Evolutionary conservation across 2,113 vertebrate species (phyloP).

Genomic region (Cairina moschata): DNA sequence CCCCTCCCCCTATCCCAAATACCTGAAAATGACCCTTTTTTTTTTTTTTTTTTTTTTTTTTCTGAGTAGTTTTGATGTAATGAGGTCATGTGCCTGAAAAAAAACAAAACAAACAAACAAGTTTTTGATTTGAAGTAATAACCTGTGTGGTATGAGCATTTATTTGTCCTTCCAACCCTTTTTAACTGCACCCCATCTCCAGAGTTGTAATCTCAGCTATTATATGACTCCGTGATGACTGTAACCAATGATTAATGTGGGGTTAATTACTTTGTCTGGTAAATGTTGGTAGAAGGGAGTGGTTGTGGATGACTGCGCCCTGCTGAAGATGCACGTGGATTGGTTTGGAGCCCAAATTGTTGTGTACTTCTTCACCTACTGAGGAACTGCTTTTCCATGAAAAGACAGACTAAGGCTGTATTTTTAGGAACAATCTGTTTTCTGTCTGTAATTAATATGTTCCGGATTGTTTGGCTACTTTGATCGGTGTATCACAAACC

Average conservation of each 20-base stretch:
- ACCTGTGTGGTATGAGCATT: accelerated
- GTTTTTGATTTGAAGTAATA: background rate
- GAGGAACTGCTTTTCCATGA: slow-evolving; percentile 22
- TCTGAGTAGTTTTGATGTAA: background rate
- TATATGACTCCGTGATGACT: background rate
- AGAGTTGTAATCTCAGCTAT: background rate
- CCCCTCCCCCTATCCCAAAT: background rate
- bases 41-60: background rate
- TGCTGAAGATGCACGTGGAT: background rate
- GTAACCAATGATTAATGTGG: background rate
- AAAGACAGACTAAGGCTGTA: slow-evolving; percentile 33
- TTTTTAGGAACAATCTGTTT: slow-evolving; percentile 64
- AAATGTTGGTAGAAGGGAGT: background rate
- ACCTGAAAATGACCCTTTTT: background rate
- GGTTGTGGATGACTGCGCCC: background rate
- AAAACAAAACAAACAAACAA: background rate
- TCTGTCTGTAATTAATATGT: slow-evolving; percentile 63
- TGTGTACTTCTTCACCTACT: slow-evolving; percentile 40
- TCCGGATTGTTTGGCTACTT: slow-evolving; percentile 52
- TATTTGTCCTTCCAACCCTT: background rate
- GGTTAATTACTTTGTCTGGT: background rate
- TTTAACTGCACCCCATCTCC: background rate
- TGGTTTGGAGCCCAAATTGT: background rate
- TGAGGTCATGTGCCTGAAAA: background rate
- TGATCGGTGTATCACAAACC: slow-evolving; percentile 32